A percentile compares a stretch with the other conserved stretches of the same genome.
Evolutionary conservation across 2,113 vertebrate species (phyloP).

Genomic region (Colossoma macropomum): DNA sequence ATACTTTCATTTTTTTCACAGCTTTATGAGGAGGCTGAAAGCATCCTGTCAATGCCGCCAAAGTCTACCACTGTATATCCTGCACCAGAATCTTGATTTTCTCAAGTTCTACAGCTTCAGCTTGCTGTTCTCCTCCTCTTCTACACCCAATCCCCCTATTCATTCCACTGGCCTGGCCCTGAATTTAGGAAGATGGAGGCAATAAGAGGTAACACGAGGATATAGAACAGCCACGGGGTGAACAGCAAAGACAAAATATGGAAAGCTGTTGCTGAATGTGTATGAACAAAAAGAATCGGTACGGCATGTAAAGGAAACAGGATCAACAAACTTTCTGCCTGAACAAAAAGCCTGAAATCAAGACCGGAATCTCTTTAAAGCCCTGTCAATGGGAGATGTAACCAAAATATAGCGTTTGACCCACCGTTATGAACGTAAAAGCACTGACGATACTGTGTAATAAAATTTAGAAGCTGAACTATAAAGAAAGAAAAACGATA

Average conservation of each 20-base stretch:
- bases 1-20: conserved; percentile 52
- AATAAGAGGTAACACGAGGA: conserved; percentile 42
- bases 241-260: not conserved
- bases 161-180: conserved; percentile 41
- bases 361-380: conserved; percentile 2
- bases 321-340: conserved; percentile 39
- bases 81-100: conserved; percentile 86
- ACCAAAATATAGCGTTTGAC: conserved; percentile 52
- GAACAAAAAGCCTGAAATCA: conserved; percentile 43
- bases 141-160: conserved; percentile 56
- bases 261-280: not conserved
- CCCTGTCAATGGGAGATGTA: not conserved
- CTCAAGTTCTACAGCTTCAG: not conserved
- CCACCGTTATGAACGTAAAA: conserved; percentile 13
- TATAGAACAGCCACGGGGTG: conserved; percentile 65
- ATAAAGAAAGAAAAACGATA: not conserved
- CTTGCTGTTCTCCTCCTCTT: conserved; percentile 30
- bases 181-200: conserved; percentile 37
- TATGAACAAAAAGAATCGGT: conserved; percentile 31
- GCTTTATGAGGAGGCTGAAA: conserved; percentile 98
- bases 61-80: conserved; percentile 79
- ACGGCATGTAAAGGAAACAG: conserved; percentile 32
- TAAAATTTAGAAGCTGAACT: conserved; percentile 20
- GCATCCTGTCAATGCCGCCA: conserved; percentile 83
- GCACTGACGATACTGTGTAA: conserved; percentile 24